Evolutionary conservation across 2,888 invertebrate species (phyloP).

Genomic region (Hermaeophaga mercurialis): DNA sequence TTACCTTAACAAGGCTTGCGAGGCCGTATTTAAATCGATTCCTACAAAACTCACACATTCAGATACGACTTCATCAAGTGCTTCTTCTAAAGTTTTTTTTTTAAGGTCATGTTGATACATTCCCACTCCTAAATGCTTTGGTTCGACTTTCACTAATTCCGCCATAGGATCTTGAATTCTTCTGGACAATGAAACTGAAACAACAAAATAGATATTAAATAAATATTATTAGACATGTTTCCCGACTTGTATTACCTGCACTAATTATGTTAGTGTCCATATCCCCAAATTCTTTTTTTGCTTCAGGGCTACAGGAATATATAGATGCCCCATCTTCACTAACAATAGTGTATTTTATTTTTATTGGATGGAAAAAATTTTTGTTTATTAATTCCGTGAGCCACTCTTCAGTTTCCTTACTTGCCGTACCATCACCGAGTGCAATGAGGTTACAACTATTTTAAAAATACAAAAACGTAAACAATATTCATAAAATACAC

Average conservation of each 20-base stretch:
- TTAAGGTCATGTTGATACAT: constrained; percentile 93
- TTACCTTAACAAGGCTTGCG: constrained; percentile 78
- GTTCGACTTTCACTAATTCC: constrained; percentile 92
- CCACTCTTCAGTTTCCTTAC: constrained; percentile 84
- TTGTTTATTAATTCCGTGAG: constrained; percentile 65
- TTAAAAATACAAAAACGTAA: constrained; percentile 16
- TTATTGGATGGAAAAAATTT: constrained; percentile 62
- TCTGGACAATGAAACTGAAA: constrained; percentile 79
- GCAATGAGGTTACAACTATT: constrained; percentile 80
- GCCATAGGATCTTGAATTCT: constrained; percentile 88
- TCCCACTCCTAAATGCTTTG: constrained; percentile 91
- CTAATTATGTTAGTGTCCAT: constrained; percentile 84
- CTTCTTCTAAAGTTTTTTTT: constrained; percentile 73
- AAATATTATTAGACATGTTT: too few species aligned
- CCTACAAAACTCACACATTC: constrained; percentile 94
- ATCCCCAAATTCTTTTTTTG: constrained; percentile 82
- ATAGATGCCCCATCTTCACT: constrained; percentile 92
- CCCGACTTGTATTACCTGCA: constrained; percentile 61
- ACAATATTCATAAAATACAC: too few species aligned
- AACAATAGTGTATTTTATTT: constrained; percentile 79
- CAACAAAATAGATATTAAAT: constrained; percentile 38
- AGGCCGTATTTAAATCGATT: constrained; percentile 88
- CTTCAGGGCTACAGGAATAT: constrained; percentile 86
- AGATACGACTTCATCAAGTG: constrained; percentile 80
- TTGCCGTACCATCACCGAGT: constrained; percentile 89